Evolutionary conservation across 2,888 invertebrate species (phyloP).

Genomic region (Eilema caniola): DNA sequence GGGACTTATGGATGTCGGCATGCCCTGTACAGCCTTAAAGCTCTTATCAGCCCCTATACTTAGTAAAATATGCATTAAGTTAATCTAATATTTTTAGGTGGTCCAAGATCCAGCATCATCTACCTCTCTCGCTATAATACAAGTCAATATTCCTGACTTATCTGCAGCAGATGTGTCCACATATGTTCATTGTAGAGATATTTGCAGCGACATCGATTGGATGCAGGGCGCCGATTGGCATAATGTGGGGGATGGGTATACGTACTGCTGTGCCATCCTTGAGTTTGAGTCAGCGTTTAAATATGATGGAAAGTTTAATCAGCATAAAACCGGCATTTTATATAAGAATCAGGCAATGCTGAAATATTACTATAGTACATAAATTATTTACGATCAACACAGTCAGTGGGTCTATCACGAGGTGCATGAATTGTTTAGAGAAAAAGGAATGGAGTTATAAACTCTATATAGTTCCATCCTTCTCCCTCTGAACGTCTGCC

Average conservation of each 20-base stretch:
- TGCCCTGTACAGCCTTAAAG: no score
- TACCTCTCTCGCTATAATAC: constrained; percentile 66
- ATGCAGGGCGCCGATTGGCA: constrained; percentile 58
- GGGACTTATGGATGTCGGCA: no score
- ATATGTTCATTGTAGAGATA: constrained; percentile 61
- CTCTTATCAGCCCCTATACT: no score
- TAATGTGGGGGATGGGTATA: constrained; percentile 58
- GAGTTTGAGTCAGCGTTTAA: constrained; percentile 62
- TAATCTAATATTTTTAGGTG: constrained; percentile 54
- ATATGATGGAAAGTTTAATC: constrained; percentile 43
- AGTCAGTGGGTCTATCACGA: background rate
- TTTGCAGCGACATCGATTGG: constrained; percentile 62
- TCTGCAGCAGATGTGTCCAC: constrained; percentile 32
- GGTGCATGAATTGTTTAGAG: no score
- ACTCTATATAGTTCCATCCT: no score
- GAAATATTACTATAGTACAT: constrained; percentile 8
- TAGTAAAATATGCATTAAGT: no score
- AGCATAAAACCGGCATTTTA: constrained; percentile 13
- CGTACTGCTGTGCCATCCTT: constrained; percentile 62
- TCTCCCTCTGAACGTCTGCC: no score
- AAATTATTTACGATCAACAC: background rate
- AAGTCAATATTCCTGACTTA: constrained; percentile 68
- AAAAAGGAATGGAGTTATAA: no score
- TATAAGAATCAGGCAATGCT: background rate
- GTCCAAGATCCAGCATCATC: constrained; percentile 56